phyloP scores from a whole-genome alignment of 2,113 vertebrate genomes.

The Scomber colias region DNA sequence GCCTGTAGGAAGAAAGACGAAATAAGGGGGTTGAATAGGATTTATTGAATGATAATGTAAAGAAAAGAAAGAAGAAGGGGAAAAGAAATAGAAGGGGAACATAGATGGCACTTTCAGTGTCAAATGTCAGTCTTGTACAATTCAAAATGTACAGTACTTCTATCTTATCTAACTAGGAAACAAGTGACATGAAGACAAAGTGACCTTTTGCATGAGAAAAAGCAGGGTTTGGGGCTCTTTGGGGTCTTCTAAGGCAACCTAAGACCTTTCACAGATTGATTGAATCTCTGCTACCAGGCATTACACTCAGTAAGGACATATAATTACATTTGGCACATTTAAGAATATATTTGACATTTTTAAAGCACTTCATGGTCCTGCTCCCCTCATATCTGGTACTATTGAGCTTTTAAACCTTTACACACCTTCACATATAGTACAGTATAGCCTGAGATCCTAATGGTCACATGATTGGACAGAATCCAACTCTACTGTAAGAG shows the following conservation, averaged over 20 bases:
- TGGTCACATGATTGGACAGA: conserved; percentile 5
- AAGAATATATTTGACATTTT: no score
- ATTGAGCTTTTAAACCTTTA: conserved; percentile 1
- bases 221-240: no score
- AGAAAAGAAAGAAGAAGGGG: no score
- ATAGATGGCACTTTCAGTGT: no score
- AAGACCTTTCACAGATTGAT: neutral
- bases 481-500: neutral
- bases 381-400: neutral
- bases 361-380: neutral
- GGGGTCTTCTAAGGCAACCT: neutral
- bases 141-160: neutral
- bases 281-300: neutral
- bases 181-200: neutral
- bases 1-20: no score
- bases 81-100: no score
- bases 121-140: neutral
- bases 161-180: neutral
- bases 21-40: no score
- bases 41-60: no score
- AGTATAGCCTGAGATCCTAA: neutral
- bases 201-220: neutral
- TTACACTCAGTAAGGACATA: neutral
- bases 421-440: neutral
- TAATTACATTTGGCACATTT: no score